Percentiles rank a stretch among this genome's conserved stretches.
Evolutionary conservation across 2,113 vertebrate species (phyloP).

Genomic region (Naja naja): DNA sequence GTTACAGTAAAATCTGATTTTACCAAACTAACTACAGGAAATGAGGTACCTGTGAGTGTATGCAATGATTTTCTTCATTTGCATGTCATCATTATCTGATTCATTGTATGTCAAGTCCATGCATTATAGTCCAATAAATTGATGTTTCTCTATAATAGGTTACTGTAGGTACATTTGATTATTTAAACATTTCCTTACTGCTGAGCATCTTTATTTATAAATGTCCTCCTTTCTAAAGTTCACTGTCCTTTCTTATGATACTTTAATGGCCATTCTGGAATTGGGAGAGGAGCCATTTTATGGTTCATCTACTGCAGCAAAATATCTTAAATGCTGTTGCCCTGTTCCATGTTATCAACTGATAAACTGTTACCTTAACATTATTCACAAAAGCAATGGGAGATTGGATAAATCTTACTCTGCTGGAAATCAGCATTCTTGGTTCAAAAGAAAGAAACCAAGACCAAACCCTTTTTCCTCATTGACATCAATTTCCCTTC

Average conservation of each 20-base stretch:
- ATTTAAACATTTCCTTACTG: neutral
- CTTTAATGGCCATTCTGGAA: neutral
- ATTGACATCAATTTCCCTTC: neutral
- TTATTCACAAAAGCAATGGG: neutral
- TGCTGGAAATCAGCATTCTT: neutral
- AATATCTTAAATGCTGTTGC: neutral
- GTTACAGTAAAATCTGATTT: neutral
- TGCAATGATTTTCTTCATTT: neutral
- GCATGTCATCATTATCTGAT: neutral
- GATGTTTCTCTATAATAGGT: neutral
- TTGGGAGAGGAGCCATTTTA: neutral
- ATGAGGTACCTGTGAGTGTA: neutral
- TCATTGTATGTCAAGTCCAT: neutral
- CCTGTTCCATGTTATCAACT: neutral
- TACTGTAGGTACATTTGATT: neutral
- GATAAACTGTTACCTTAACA: neutral
- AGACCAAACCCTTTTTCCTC: neutral
- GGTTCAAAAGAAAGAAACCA: neutral
- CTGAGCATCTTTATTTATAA: neutral
- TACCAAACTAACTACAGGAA: neutral
- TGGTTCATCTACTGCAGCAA: neutral
- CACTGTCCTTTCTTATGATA: neutral
- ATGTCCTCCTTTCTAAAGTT: neutral
- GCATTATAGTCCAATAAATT: neutral
- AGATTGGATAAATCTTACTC: neutral